Base-by-base conservation (phyloP, 2,888 invertebrate genomes). In the Barypeithes pellucidus region DNA sequence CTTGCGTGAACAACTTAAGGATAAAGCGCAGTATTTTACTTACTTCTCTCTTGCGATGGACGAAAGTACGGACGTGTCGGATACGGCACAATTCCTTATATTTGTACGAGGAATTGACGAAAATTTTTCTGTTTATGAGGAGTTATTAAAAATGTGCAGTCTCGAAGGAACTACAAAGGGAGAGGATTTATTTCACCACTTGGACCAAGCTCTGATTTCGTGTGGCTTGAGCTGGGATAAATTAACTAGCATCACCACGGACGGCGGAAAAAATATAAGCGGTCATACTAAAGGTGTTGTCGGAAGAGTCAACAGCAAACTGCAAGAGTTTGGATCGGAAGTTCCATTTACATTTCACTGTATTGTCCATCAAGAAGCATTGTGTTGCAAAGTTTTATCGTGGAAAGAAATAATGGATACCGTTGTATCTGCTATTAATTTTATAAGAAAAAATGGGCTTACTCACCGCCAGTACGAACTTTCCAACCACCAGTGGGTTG, bases 241-340 rank as follows among this genome's bases (percentile, higher is more conserved):
- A 68, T 68, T 74, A 61, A 57, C 14, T 52, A 65, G 50, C 63
- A 70, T 78, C 33, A 77, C 76, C 65, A 77, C 69, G 63, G 75
- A 78, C 62, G 75, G 73, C 14, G 76, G 62, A 72, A 72, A 50
- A 47, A 72, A 74, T 71, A 77, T 77, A 72, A 65, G 71, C 8
- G 77, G 75, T 61, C 57, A 67, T 12, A 75, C 73, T 65, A 77
- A 52, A 39, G 75, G 76, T 52, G 61, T 76, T 57, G 67, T 73
- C 24, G 73, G 63, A 18, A 29, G 14, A 43, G 52, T 63, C 7
- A 63, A 45, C 8, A 63, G 9, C 12, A 47, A 62, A 62, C 29
- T 62, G n/a, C 24, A 18, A 39, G 62, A 66, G 39, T 47, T 39
- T 33, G 52, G 73, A 54, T 41, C 3, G 41, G 9, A 65, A 0